A percentile compares a stretch with the other conserved stretches of the same genome.
Conservation (phyloP, 2,113 vertebrate genomes). For the Todiramphus chloris region DNA sequence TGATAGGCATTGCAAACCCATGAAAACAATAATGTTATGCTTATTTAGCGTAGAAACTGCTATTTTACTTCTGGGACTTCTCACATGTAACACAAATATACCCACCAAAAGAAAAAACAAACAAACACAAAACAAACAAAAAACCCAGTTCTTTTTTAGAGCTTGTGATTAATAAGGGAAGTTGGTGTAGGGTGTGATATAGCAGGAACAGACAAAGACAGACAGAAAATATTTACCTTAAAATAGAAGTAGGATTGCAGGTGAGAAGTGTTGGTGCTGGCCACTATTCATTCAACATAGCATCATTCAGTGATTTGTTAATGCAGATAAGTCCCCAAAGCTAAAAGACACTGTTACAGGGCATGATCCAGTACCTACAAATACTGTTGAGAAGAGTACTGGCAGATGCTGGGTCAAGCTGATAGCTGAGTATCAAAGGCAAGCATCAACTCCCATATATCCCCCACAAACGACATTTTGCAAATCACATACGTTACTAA, state of each 20-base stretch:
- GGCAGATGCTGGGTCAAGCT: not conserved
- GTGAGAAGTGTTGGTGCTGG: not conserved
- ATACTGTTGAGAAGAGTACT: not conserved
- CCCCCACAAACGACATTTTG: not conserved
- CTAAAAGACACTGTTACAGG: not conserved
- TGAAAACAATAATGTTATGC: not conserved
- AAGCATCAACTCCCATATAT: not conserved
- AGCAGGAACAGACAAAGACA: not conserved
- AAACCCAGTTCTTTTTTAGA: not conserved
- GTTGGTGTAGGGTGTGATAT: not conserved
- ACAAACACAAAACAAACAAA: not conserved
- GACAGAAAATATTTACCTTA: not conserved
- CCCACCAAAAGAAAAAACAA: not conserved
- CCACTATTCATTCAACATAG: not conserved
- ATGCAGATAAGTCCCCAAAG: not conserved
- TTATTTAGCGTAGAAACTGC: not conserved
- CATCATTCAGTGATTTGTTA: not conserved
- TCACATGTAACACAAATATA: not conserved
- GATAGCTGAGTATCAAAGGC: not conserved
- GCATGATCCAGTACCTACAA: not conserved
- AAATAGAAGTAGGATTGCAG: not conserved
- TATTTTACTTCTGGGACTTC: not conserved
- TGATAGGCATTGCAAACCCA: not conserved
- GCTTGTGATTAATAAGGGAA: not conserved
- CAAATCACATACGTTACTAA: not conserved